Evolutionary conservation across 2,888 invertebrate genomes (phyloP).

Genomic region (Leptopilina drosophilae): DNA sequence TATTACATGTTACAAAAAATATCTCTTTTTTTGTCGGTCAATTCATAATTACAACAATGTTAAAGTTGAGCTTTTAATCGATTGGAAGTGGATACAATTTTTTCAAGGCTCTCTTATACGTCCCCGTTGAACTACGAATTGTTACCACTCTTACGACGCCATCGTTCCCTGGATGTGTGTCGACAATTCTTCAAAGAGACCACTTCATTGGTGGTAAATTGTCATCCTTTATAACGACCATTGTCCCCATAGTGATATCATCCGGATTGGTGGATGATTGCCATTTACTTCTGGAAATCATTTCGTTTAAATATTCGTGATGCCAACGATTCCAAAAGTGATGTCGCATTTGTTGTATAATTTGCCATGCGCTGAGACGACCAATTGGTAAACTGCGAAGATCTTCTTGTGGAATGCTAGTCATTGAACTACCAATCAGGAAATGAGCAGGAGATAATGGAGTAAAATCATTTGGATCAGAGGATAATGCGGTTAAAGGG

Average conservation of each 20-base stretch:
- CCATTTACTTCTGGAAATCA: background rate
- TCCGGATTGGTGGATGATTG: background rate
- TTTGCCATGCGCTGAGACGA: background rate
- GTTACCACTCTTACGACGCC: background rate
- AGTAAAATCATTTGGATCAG: constrained; percentile 44
- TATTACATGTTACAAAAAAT: too few species aligned
- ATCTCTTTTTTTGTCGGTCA: too few species aligned
- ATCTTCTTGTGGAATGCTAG: background rate
- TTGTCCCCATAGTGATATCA: background rate
- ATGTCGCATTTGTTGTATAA: background rate
- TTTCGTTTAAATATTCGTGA: background rate
- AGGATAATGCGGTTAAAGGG: constrained; percentile 47
- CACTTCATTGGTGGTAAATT: background rate
- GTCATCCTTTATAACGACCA: background rate
- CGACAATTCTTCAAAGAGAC: background rate
- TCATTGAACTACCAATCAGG: constrained; percentile 44
- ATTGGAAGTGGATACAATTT: background rate
- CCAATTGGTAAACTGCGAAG: background rate
- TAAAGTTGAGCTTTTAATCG: background rate
- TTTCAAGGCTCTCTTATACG: background rate
- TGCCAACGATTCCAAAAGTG: background rate
- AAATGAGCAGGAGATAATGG: constrained; percentile 45
- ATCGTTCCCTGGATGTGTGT: background rate
- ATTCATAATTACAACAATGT: too few species aligned
- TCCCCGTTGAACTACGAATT: background rate